Conservation (phyloP, 2,113 vertebrate species). For the Kryptolebias marmoratus region DNA sequence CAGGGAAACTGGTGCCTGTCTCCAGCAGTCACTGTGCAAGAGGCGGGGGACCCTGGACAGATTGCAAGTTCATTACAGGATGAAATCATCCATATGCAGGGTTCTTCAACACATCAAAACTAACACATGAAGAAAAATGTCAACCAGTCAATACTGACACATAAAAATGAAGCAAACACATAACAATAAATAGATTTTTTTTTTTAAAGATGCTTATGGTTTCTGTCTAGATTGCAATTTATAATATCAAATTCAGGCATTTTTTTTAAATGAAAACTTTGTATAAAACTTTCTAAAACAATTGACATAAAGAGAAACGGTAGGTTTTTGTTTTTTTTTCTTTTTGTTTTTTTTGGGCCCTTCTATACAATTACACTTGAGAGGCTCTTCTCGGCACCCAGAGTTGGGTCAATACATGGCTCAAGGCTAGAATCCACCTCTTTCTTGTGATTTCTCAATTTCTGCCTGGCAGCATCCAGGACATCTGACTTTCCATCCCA, state of each 20-base stretch:
- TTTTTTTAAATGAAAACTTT: not conserved
- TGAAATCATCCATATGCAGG: too few species aligned
- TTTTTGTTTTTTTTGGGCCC: too few species aligned
- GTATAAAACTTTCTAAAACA: not conserved
- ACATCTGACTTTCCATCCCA: constrained; percentile 14
- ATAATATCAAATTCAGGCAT: not conserved
- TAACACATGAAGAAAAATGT: too few species aligned
- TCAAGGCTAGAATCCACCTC: constrained; percentile 54
- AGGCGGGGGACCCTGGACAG: too few species aligned
- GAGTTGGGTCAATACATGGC: constrained; percentile 47
- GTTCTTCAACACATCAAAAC: too few species aligned
- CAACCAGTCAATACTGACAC: too few species aligned
- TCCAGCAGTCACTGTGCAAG: too few species aligned
- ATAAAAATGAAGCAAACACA: too few species aligned
- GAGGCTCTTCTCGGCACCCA: constrained; percentile 37
- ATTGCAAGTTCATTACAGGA: too few species aligned
- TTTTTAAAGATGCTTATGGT: not conserved
- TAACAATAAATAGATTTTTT: too few species aligned
- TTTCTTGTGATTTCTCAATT: constrained; percentile 56
- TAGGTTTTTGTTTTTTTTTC: not conserved
- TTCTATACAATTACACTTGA: constrained; percentile 51
- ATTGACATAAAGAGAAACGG: not conserved
- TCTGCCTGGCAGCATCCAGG: constrained; percentile 31
- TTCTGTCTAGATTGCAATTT: not conserved
- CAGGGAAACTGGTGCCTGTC: too few species aligned